These are phyloP conservation scores for Bujurquina vittata DNA, from an alignment of 2,113 vertebrate species.

Conservation along the genomic window DNA sequence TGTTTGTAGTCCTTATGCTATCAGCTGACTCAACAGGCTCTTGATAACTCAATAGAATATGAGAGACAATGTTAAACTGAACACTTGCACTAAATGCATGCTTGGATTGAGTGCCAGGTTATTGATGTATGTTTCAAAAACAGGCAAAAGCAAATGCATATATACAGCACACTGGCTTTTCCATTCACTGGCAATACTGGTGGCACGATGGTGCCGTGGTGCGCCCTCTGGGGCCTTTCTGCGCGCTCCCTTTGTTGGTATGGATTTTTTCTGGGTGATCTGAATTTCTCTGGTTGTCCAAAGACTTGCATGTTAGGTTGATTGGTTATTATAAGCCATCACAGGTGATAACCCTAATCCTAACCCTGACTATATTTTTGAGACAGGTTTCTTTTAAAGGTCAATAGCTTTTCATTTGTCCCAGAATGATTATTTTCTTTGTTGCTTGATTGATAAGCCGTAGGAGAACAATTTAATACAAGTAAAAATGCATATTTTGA, in stretches of 20 bases:
- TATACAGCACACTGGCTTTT: neutral
- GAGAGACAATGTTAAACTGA: neutral
- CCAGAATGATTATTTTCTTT: neutral
- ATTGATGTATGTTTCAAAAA: neutral
- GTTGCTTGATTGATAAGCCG: neutral
- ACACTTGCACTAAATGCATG: neutral
- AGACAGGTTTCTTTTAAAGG: neutral
- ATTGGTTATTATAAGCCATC: neutral
- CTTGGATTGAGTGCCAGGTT: no score
- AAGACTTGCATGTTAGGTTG: neutral
- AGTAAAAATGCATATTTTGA: neutral
- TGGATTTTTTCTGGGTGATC: neutral
- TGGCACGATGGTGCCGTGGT: no score
- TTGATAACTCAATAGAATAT: neutral
- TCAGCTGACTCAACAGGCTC: no score
- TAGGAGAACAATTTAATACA: neutral
- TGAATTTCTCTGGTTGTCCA: no score
- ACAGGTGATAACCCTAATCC: neutral
- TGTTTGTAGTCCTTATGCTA: neutral
- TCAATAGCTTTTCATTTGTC: neutral
- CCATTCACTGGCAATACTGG: neutral
- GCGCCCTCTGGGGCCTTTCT: neutral
- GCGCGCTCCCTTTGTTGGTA: accelerated
- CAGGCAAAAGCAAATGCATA: neutral
- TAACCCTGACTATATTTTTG: neutral